Conservation (phyloP, 92 coral and sea anemone species). For the Metridium senile region DNA sequence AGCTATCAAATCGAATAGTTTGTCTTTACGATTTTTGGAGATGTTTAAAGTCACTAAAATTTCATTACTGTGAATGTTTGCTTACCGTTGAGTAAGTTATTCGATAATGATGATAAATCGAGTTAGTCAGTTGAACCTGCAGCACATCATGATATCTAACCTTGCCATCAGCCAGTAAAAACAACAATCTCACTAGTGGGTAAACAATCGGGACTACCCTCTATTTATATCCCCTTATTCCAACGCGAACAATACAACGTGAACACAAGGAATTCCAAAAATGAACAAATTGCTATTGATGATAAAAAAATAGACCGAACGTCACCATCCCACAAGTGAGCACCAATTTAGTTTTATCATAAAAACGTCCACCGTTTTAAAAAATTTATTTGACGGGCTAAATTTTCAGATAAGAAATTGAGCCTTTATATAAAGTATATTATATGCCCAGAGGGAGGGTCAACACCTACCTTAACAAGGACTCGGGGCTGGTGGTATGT, state of each 20-base stretch:
- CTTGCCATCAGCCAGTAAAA: constrained; percentile 12
- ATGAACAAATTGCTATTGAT: constrained; percentile 14
- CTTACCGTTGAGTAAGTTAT: not conserved
- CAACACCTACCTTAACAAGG: constrained; percentile 1
- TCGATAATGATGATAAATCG: constrained; percentile 14
- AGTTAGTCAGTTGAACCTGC: not conserved
- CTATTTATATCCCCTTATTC: constrained; percentile 17
- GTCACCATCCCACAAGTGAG: not conserved
- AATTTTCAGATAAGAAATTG: constrained; percentile 16
- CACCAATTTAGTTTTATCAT: constrained; percentile 37
- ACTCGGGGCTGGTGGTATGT: not conserved
- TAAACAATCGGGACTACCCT: constrained; percentile 2
- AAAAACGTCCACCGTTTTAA: constrained; percentile 93
- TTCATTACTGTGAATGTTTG: constrained; percentile 6
- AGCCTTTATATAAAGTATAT: not conserved
- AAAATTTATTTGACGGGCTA: constrained; percentile 10
- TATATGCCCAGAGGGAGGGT: constrained; percentile 29
- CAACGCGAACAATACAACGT: not conserved
- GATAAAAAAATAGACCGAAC: not conserved
- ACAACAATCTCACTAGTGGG: constrained; percentile 17
- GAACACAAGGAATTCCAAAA: constrained; percentile 13
- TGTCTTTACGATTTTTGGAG: not conserved
- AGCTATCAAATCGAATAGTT: not conserved
- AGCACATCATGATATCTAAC: constrained; percentile 23
- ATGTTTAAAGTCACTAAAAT: constrained; percentile 5